These are phyloP conservation scores for Oxycera nigricornis DNA, from an alignment of 2,888 invertebrate genomes.

Conservation along the genomic window DNA sequence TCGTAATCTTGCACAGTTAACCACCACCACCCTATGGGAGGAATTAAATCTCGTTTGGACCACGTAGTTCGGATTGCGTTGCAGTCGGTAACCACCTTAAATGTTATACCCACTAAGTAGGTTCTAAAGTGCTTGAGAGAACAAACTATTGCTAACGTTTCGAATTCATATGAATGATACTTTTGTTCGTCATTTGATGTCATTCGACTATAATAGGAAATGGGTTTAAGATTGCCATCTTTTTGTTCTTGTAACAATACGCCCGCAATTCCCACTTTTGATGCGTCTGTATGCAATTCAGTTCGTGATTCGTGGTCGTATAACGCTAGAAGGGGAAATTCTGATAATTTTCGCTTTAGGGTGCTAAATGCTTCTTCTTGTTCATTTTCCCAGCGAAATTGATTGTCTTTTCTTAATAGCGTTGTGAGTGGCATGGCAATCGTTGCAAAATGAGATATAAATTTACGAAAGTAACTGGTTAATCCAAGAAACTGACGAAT, in stretches of 20 bases:
- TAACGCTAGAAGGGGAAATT: not conserved
- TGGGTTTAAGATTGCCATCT: not conserved
- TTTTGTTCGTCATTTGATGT: not conserved
- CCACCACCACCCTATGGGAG: constrained; percentile 29
- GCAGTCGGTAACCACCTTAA: constrained; percentile 33
- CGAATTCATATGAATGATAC: not conserved
- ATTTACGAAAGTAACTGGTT: not conserved
- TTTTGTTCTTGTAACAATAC: not conserved
- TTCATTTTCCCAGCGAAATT: not conserved
- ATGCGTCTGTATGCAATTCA: constrained; percentile 15
- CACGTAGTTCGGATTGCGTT: not conserved
- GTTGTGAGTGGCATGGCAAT: not conserved
- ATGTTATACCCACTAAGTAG: not conserved
- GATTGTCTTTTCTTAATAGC: not conserved
- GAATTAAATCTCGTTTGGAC: constrained; percentile 39
- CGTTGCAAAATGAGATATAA: not conserved
- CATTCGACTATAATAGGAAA: not conserved
- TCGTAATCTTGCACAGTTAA: constrained; percentile 18
- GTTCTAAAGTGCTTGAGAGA: not conserved
- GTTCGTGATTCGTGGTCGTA: not conserved
- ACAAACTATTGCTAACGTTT: constrained; percentile 6
- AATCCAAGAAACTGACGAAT: constrained; percentile 19
- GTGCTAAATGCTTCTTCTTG: constrained; percentile 1
- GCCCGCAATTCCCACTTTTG: not conserved
- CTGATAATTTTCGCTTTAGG: not conserved